Percentiles rank a stretch among this genome's conserved stretches.
Evolutionary conservation across 2,888 invertebrate species (phyloP).

Genomic region (Acronicta aceris): DNA sequence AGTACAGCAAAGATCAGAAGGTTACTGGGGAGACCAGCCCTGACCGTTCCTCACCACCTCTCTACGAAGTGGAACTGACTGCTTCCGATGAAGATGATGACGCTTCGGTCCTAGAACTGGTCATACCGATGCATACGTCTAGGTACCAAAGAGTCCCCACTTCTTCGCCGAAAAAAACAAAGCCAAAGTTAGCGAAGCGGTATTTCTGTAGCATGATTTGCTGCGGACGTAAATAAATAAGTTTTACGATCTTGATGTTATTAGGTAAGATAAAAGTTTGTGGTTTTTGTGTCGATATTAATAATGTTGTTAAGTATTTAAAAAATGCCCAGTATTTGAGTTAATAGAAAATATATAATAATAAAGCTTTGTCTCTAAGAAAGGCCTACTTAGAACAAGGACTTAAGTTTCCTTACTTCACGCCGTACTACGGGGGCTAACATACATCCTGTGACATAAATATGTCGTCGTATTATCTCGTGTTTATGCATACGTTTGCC

Average conservation of each 20-base stretch:
- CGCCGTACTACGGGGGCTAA: no score
- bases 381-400: not conserved
- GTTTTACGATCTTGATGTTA: constrained; percentile 50
- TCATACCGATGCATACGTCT: constrained; percentile 76
- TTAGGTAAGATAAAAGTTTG: constrained; percentile 16
- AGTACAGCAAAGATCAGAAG: constrained; percentile 36
- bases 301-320: constrained; percentile 25
- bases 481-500: no score
- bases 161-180: constrained; percentile 67
- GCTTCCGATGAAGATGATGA: constrained; percentile 86
- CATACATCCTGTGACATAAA: no score
- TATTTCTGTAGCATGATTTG: constrained; percentile 66
- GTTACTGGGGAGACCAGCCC: constrained; percentile 36
- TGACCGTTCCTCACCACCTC: constrained; percentile 75
- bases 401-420: no score
- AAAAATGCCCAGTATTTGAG: constrained; percentile 3
- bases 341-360: no score
- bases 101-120: constrained; percentile 78
- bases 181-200: constrained; percentile 57
- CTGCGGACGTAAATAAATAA: constrained; percentile 69
- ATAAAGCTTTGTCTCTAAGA: not conserved
- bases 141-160: constrained; percentile 74
- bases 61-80: constrained; percentile 82
- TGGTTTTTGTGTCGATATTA: constrained; percentile 13
- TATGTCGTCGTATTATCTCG: no score